These are phyloP conservation scores for Drosophila novamexicana DNA, from an alignment of 1,140 invertebrate species.

Conservation along the genomic window DNA sequence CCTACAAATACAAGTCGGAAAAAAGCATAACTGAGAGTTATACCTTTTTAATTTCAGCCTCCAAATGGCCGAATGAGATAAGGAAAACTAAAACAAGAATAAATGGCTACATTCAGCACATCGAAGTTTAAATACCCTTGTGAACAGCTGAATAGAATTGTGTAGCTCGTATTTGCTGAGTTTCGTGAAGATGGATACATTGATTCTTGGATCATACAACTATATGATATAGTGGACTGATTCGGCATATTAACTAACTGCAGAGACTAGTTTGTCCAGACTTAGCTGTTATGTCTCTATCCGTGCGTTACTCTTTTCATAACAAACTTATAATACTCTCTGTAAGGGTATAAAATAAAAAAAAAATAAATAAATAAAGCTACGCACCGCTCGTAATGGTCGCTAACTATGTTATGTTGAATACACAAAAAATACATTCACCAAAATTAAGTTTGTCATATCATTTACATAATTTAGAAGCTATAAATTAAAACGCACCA, in stretches of 20 bases:
- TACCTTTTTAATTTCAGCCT: conserved; percentile 50
- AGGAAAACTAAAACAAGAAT: conserved; percentile 42
- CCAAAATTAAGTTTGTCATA: conserved; percentile 70
- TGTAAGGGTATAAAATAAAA: neutral
- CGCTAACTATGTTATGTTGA: conserved; percentile 17
- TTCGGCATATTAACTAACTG: too few relatives aligned
- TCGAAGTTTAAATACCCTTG: too few relatives aligned
- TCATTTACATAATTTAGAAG: conserved; percentile 80
- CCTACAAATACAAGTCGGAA: conserved; percentile 21
- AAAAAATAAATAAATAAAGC: conserved; percentile 17
- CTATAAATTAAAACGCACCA: conserved; percentile 70
- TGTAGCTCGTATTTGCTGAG: too few relatives aligned
- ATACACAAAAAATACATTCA: conserved; percentile 62
- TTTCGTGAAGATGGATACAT: too few relatives aligned
- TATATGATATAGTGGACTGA: too few relatives aligned
- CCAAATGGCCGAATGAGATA: conserved; percentile 34
- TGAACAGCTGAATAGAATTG: too few relatives aligned
- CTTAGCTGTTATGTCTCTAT: too few relatives aligned
- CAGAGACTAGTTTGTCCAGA: too few relatives aligned
- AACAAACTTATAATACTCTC: too few relatives aligned
- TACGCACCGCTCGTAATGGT: conserved; percentile 42
- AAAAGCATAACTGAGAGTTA: conserved; percentile 47
- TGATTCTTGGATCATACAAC: too few relatives aligned
- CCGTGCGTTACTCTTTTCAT: too few relatives aligned
- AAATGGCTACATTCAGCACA: neutral